phyloP scores from a whole-genome alignment of 1,140 invertebrate genomes.

The Euwallacea fornicatus region DNA sequence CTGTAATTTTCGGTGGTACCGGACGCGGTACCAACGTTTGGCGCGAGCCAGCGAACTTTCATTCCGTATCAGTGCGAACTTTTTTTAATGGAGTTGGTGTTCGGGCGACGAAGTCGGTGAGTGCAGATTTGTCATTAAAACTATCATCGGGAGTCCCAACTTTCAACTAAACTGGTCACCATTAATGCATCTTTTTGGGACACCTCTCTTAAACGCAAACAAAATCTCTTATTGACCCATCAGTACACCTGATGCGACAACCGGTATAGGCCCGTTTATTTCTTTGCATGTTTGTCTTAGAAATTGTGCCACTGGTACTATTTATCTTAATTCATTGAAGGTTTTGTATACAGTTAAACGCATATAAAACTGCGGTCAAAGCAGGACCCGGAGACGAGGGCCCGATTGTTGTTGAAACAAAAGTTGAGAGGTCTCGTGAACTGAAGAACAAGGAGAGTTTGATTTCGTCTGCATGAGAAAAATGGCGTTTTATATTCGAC shows the following conservation, averaged over 20 bases:
- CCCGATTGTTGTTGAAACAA: background rate
- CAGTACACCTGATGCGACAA: background rate
- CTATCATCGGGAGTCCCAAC: background rate
- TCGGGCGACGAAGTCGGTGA: constrained; percentile 8
- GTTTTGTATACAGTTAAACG: background rate
- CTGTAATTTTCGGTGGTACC: constrained; percentile 7
- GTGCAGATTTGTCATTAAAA: background rate
- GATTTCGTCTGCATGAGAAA: background rate
- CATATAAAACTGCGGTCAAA: background rate
- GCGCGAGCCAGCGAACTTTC: background rate
- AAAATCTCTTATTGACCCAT: background rate
- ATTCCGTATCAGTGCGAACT: background rate
- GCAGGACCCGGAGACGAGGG: background rate
- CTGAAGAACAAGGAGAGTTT: background rate
- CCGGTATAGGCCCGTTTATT: background rate
- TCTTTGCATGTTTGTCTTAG: constrained; percentile 5
- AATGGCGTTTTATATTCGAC: background rate
- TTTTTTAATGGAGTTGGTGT: constrained; percentile 15
- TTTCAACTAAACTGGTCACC: background rate
- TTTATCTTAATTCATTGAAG: constrained; percentile 7
- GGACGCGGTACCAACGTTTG: background rate
- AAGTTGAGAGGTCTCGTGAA: background rate
- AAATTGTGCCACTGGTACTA: constrained; percentile 16
- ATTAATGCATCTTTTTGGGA: too few relatives aligned
- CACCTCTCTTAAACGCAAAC: too few relatives aligned